A percentile compares a stretch with the other conserved stretches of the same genome.
Conservation (phyloP, 2,797 vertebrate genomes). For the Mycteria americana region DNA sequence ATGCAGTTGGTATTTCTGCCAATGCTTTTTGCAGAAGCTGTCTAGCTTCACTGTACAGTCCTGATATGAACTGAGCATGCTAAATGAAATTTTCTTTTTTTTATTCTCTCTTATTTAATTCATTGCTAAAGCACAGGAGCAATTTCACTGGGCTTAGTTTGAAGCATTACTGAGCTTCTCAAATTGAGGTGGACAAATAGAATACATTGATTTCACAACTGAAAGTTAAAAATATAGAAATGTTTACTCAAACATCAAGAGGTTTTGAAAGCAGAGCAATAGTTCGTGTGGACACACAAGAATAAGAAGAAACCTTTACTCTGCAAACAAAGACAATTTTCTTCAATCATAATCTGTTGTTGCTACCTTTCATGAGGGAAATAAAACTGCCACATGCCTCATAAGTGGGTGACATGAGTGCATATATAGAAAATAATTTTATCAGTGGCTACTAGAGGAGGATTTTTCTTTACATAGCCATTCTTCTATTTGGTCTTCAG, state of each 20-base stretch:
- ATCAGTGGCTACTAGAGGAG: neutral
- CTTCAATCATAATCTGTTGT: neutral
- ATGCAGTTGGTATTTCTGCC: slow-evolving; percentile 1
- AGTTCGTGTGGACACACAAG: neutral
- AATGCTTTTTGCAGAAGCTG: neutral
- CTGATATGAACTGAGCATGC: neutral
- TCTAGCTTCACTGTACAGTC: neutral
- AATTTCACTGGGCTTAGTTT: slow-evolving; percentile 23
- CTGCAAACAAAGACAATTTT: neutral
- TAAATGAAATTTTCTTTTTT: neutral
- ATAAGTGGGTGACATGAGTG: neutral
- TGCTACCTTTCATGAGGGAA: neutral
- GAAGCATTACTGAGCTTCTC: slow-evolving; percentile 39
- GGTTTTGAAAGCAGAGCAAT: slow-evolving; percentile 2
- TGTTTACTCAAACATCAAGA: neutral
- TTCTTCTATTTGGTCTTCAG: neutral
- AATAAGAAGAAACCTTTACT: neutral
- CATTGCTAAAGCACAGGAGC: slow-evolving; percentile 23
- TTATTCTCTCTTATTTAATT: neutral
- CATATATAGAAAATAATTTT: neutral
- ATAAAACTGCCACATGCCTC: neutral
- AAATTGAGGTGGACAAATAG: slow-evolving; percentile 50
- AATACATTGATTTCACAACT: slow-evolving; percentile 27
- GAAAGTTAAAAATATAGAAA: slow-evolving; percentile 38
- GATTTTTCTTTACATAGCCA: neutral